These are phyloP conservation scores for Pseudococcus longispinus DNA, from an alignment of 2,888 invertebrate species.

Conservation along the genomic window DNA sequence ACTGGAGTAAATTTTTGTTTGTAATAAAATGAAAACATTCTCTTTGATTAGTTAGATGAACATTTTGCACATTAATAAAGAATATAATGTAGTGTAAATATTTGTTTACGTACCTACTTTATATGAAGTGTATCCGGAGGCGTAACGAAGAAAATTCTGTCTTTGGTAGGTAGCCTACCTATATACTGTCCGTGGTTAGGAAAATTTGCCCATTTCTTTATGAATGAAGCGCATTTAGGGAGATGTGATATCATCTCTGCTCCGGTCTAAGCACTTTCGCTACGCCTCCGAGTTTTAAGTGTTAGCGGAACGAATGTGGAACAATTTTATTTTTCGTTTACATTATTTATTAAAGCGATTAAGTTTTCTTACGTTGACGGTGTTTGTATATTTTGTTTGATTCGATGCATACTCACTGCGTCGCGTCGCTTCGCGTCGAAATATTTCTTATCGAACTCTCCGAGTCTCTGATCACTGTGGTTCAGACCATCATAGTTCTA, in stretches of 20 bases:
- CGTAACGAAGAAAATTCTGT: not conserved
- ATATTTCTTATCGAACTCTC: no score
- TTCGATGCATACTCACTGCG: no score
- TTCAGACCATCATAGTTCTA: no score
- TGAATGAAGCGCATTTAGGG: no score
- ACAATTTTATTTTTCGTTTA: conserved; percentile 33
- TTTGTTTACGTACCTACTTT: not conserved
- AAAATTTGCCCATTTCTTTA: no score
- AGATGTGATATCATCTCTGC: not conserved
- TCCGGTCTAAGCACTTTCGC: not conserved
- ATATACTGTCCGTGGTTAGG: no score
- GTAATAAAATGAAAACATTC: not conserved
- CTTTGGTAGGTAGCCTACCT: no score
- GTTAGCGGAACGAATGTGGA: conserved; percentile 39
- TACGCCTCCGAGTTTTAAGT: not conserved
- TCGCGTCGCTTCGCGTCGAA: no score
- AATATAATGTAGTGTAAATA: not conserved
- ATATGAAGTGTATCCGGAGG: not conserved
- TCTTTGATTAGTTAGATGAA: not conserved
- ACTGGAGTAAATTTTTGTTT: not conserved
- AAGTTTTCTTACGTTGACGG: conserved; percentile 8
- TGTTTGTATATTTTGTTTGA: not conserved
- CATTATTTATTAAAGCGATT: conserved; percentile 16
- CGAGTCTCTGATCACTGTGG: no score
- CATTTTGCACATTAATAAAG: conserved; percentile 31